Conservation (phyloP, 2,113 vertebrate genomes). For the Oenanthe oenanthe region DNA sequence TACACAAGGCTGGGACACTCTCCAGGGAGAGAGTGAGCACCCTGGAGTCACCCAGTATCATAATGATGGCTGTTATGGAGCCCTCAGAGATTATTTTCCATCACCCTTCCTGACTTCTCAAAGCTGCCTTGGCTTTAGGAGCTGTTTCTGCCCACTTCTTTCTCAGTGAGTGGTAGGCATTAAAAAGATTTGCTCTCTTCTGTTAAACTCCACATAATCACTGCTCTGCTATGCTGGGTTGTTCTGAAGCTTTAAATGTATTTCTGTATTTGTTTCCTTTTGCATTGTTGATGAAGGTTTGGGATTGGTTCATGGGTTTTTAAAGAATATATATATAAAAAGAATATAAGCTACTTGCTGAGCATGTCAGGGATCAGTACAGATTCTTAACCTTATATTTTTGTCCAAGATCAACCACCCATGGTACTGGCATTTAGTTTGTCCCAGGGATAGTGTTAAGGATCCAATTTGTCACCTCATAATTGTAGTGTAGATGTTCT, state of each 20-base stretch:
- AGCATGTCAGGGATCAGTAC: background rate
- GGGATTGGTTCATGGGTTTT: background rate
- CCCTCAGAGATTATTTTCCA: background rate
- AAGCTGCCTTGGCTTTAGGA: background rate
- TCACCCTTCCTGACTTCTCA: background rate
- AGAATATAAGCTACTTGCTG: background rate
- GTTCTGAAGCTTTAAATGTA: background rate
- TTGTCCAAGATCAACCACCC: background rate
- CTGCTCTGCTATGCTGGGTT: background rate
- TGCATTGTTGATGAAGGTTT: background rate
- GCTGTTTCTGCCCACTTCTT: background rate
- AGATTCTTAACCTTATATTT: background rate
- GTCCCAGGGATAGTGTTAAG: background rate
- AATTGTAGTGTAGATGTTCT: background rate
- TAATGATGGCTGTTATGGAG: background rate
- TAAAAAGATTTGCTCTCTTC: background rate
- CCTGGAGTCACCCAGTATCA: background rate
- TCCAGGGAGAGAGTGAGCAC: background rate
- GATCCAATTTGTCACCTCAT: background rate
- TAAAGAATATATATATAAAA: background rate
- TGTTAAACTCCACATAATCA: background rate
- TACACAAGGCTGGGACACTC: background rate
- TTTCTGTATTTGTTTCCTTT: background rate
- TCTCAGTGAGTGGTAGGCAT: background rate
- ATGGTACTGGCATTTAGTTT: background rate